Evolutionary conservation across 2,113 vertebrate species (phyloP), one percentile per base, ranked within the genome.

Genomic region (Hippopotamus amphibius): DNA sequence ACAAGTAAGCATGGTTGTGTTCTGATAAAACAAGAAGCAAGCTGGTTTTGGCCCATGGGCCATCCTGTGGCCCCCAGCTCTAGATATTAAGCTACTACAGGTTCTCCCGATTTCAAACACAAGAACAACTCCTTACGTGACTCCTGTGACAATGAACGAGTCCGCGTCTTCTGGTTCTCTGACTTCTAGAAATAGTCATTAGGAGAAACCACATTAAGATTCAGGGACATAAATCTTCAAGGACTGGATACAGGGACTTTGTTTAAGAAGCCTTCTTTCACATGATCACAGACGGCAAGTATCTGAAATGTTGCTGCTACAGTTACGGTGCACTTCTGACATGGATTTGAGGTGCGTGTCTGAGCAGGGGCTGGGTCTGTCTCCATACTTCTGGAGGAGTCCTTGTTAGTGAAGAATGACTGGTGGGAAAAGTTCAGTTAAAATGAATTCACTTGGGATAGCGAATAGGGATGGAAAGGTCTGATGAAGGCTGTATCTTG

Each of bases 291-390:
- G 33, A 55, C 7, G 50, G 50, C 21, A 37, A 63, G 69, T 24
- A 30, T 19, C 2, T 28, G 66, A 46, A 19, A 43, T 7, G 82
- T 5, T 50, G 37, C 3, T n/a, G 68, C 76, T 48, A 5, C 53
- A 28, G 0, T 30, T 21, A 7, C 0, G 7, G 66, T 37, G 15
- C 48, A 22, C 11, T 63, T 41, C 9, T 1, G 63, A 30, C 7
- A 37, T 0, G n/a, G 8, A 9, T 2, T 22, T 50, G 50, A 0
- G 43, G 21, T 8, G 19, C 9, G 12, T 13, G 19, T 59, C 0
- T 14, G 88, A 0, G 6, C 22, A 1, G 55, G 6, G 55, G 55
- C 55, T 48, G 57, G n/a, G 24, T 79, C 53, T 68, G 21, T 59
- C 28, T 57, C 46, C 12, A 17, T 0, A 6, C 17, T 5, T 41